Conservation (phyloP, 64 coral and sea anemone species). For the Actinia equina region DNA sequence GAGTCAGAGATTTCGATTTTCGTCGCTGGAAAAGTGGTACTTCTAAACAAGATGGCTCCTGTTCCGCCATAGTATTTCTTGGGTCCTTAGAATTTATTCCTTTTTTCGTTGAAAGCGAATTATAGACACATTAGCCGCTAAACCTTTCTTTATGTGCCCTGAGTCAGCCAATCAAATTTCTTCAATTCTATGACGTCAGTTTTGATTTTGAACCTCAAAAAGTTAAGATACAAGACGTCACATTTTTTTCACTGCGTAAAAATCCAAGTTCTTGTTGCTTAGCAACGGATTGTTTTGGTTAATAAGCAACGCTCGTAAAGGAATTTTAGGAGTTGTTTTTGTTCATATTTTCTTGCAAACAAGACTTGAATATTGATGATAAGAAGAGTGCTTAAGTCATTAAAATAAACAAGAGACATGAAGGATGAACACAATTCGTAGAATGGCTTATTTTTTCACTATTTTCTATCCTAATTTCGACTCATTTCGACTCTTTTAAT, state of each 20-base stretch:
- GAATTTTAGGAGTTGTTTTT: too few relatives aligned
- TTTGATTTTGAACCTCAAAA: neutral
- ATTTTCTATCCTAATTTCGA: too few relatives aligned
- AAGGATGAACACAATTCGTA: too few relatives aligned
- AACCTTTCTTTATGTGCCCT: neutral
- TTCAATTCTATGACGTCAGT: neutral
- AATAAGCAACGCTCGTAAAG: neutral
- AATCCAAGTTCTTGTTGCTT: neutral
- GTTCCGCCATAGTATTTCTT: neutral
- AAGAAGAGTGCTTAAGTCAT: too few relatives aligned
- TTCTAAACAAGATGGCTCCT: neutral
- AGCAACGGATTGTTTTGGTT: neutral
- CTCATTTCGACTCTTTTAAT: too few relatives aligned
- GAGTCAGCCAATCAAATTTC: neutral
- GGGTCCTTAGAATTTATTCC: neutral
- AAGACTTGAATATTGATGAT: too few relatives aligned
- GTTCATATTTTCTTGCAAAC: too few relatives aligned
- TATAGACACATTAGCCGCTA: too few relatives aligned
- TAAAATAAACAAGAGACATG: too few relatives aligned
- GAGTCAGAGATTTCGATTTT: neutral
- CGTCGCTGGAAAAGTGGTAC: conserved; percentile 12
- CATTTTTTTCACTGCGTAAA: neutral
- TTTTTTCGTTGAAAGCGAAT: too few relatives aligned
- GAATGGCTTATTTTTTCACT: too few relatives aligned
- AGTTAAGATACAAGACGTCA: neutral